Base-by-base conservation (phyloP, 2,797 vertebrate species). In the Acipenser ruthenus region DNA sequence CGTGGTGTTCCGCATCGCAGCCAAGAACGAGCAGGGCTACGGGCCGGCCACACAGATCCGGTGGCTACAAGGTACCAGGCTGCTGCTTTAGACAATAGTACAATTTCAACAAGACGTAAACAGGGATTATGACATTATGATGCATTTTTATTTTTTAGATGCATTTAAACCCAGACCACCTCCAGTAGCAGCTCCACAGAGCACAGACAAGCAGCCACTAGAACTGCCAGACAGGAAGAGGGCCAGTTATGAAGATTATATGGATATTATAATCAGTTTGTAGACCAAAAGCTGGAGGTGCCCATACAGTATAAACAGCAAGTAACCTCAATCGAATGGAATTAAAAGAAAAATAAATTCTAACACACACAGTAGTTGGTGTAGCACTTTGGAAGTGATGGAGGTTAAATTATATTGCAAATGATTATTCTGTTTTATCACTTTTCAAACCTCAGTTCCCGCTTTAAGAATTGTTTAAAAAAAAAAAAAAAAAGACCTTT, bases 31-130 rank as follows among this genome's bases (percentile, higher is more conserved):
- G 74, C 91, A 95, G 61, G 97, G 97, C 65, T 99, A 99, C 0
- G 97, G 97, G 64, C 97, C 97, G 0, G 96, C 97, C 1, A 99
- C 96, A 0, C 97, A 99, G 81, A 96, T 99, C 76, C 94, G 97
- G 78, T 99, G 97, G 97, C 92, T 99, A 58, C 97, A 99, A 92
- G 95, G 97, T 96, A 82, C 13, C 9, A 11, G 1, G 10, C 37
- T 63, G 37, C 10, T 7, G 62, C n/a, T 49, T 49, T 48, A 49
- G 6, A 10, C 12, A 10, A 15, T 62, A 3, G 18, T 48, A 37
- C 10, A 12, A 11, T 47, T 7, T 11, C 6, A 6, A 10, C 37
- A 10, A 9, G 60, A 18, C 0, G 7, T 62, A 37, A 37, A 37
- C 37, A 37, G 37, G 37, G 37, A 1, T 7, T 37, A 10, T 62